Evolutionary conservation across 2,888 invertebrate genomes (phyloP), one percentile per base, ranked within the genome.

Genomic region (Xestoiulus laeticollis): DNA sequence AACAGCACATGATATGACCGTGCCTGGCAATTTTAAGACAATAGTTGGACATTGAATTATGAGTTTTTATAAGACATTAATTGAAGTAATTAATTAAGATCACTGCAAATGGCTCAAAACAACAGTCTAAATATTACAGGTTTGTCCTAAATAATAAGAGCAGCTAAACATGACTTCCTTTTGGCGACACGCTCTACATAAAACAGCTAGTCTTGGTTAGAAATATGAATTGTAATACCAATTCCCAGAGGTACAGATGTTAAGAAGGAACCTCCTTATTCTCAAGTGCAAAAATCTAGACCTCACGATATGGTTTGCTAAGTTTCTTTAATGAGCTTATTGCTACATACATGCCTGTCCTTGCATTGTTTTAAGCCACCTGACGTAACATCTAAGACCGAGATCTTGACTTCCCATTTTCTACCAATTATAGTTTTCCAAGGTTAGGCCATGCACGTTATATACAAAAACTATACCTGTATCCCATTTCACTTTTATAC

Each of bases 401-500:
- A 78, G 78, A 78, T 78, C 78, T 78, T 78, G 78, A 78, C 78
- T 78, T 78, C 78, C 78, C 78, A 78, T 78, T 78, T 78, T 78
- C 14, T 30, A 14, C 78, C 78, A 78, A 30, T 30, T 78, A 78
- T 30, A 78, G 1, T 26, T 14, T 78, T 78, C 78, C 78, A 78
- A 78, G 78, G 78, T 78, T 78, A 78, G 14, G 14, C 30, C 78
- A 68, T 59, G 19, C 59, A n/a, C 59, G 19, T 22, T 68, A 68
- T 68, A 26, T 68, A 14, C 48, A 48, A 22, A 78, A 78, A 78
- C n/a, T n/a, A n/a, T n/a, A 38, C 5, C 38, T 38, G 8, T 38
- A 38, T 78, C 78, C 78, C 30, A 78, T 78, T 78, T 78, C 78
- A 26, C 78, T 30, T 78, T 78, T 30, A 14, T 30, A 6, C 1